These are phyloP conservation scores for Catajapyx aquilonaris DNA, from an alignment of 1,140 invertebrate genomes.

Conservation along the genomic window DNA sequence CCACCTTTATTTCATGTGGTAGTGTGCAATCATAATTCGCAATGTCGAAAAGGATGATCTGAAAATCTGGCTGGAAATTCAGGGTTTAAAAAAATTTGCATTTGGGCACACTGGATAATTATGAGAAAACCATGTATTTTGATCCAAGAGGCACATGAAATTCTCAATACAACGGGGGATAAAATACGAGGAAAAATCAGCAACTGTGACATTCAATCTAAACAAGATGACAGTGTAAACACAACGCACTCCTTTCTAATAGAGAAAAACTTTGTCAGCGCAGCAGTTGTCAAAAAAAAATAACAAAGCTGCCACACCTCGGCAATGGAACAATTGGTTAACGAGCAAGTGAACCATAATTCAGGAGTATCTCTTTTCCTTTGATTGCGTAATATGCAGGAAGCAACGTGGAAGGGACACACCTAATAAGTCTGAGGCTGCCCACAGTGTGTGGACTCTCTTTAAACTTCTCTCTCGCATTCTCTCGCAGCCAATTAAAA, in stretches of 20 bases:
- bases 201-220: not conserved
- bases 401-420: no score
- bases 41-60: no score
- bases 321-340: not conserved
- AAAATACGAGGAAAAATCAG: not conserved
- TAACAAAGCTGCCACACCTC: not conserved
- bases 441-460: no score
- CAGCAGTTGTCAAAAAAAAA: not conserved
- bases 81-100: no score
- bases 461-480: no score
- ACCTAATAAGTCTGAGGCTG: no score
- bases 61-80: no score
- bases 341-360: not conserved
- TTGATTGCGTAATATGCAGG: not conserved
- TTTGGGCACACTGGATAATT: no score
- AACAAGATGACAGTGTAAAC: not conserved
- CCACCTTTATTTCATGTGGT: no score
- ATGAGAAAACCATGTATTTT: slow-evolving; percentile 1
- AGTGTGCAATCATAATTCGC: no score
- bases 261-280: not conserved
- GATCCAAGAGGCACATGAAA: not conserved
- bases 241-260: not conserved
- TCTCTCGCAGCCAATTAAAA: no score
- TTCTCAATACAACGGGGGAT: not conserved
- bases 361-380: not conserved